Evolutionary conservation across 2,888 invertebrate genomes (phyloP).

Genomic region (Thera britannica): DNA sequence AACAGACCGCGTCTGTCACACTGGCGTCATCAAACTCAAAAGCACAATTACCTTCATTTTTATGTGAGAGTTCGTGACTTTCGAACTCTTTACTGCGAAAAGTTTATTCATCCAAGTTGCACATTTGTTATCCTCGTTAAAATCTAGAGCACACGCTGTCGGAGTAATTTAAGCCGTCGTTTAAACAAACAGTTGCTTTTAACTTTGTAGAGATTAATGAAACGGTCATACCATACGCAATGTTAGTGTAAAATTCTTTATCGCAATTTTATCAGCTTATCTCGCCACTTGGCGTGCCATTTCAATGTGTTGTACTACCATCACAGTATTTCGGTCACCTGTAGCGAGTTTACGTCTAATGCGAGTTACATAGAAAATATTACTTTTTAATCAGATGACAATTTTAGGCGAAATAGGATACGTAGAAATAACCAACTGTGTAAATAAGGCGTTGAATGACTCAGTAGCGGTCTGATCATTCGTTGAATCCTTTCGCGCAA

Average conservation of each 20-base stretch:
- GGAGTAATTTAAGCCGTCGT: slow-evolving; percentile 20
- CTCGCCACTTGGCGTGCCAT: slow-evolving; percentile 73
- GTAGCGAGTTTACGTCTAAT: slow-evolving; percentile 60
- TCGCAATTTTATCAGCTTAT: slow-evolving; percentile 82
- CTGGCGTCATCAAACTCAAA: slow-evolving; percentile 60
- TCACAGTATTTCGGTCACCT: slow-evolving; percentile 66
- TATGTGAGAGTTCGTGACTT: slow-evolving; percentile 63
- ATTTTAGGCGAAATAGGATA: slow-evolving; percentile 21
- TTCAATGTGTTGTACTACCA: slow-evolving; percentile 66
- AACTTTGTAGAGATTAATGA: slow-evolving; percentile 42
- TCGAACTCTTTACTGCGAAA: slow-evolving; percentile 47
- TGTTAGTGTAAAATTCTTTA: slow-evolving; percentile 67
- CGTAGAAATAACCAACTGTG: slow-evolving; percentile 25
- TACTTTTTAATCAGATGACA: slow-evolving; percentile 49
- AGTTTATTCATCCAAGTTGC: slow-evolving; percentile 36
- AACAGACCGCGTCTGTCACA: slow-evolving; percentile 59
- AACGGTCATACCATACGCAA: slow-evolving; percentile 60
- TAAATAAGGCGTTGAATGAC: slow-evolving; percentile 52
- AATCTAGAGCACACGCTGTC: slow-evolving; percentile 28
- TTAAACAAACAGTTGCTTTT: slow-evolving; percentile 27
- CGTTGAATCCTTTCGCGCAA: slow-evolving; percentile 42
- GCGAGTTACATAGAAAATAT: neutral
- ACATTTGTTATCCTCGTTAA: slow-evolving; percentile 23
- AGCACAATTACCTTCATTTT: slow-evolving; percentile 60
- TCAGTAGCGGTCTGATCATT: slow-evolving; percentile 45